Percentiles rank a stretch among this genome's conserved stretches.
phyloP scores from a whole-genome alignment of 2,888 invertebrate species.

The Thalpophila matura region DNA sequence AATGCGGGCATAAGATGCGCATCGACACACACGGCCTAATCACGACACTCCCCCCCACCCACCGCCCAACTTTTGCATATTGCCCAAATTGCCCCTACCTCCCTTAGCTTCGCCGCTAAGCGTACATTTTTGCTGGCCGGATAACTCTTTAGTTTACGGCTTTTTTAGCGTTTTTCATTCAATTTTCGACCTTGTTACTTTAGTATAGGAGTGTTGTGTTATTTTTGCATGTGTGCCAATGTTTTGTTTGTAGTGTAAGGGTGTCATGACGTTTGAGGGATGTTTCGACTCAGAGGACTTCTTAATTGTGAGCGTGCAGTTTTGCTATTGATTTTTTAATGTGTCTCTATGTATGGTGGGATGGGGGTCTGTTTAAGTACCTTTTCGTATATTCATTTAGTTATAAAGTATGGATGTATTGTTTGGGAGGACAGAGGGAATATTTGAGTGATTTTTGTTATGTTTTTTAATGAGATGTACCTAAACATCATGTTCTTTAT shows the following conservation, averaged over 20 bases:
- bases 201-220: slow-evolving; percentile 49
- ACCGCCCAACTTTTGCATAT: slow-evolving; percentile 88
- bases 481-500: slow-evolving; percentile 28
- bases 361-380: slow-evolving; percentile 53
- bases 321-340: slow-evolving; percentile 88
- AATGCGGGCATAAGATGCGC: slow-evolving; percentile 91
- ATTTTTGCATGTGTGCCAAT: slow-evolving; percentile 38
- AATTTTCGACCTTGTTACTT: slow-evolving; percentile 66
- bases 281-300: slow-evolving; percentile 77
- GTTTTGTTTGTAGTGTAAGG: slow-evolving; percentile 61
- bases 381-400: slow-evolving; percentile 49
- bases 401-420: slow-evolving; percentile 47
- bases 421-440: slow-evolving; percentile 23
- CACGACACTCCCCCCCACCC: slow-evolving; percentile 75
- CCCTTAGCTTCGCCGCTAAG: slow-evolving; percentile 74
- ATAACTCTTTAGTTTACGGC: slow-evolving; percentile 59
- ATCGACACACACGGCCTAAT: slow-evolving; percentile 91
- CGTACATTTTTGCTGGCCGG: slow-evolving; percentile 71
- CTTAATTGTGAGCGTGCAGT: slow-evolving; percentile 86
- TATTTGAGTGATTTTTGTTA: slow-evolving; percentile 25
- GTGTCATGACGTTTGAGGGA: slow-evolving; percentile 85
- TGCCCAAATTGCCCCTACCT: slow-evolving; percentile 88
- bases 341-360: slow-evolving; percentile 69
- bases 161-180: slow-evolving; percentile 59
- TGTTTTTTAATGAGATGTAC: slow-evolving; percentile 35